phyloP scores from a whole-genome alignment of 1,140 invertebrate genomes.

The Saxidomus purpurata region DNA sequence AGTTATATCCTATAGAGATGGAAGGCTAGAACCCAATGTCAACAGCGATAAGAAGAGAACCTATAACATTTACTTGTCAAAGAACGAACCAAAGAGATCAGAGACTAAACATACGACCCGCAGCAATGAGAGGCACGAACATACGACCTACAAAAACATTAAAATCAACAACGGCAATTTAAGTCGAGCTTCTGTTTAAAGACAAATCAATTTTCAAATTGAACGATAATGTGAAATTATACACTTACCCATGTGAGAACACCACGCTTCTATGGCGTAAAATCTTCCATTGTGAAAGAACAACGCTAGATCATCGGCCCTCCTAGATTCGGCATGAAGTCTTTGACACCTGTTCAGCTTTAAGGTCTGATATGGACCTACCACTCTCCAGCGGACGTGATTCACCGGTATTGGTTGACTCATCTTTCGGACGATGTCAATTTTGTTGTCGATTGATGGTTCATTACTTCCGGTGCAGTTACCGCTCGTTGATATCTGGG shows the following conservation, averaged over 20 bases:
- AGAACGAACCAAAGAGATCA: no score
- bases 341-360: conserved; percentile 65
- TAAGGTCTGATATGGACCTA: conserved; percentile 56
- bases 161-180: no score
- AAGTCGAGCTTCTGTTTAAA: no score
- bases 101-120: no score
- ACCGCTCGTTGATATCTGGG: not conserved
- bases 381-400: conserved; percentile 49
- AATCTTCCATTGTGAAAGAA: conserved; percentile 70
- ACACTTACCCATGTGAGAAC: conserved; percentile 72
- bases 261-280: conserved; percentile 73
- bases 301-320: conserved; percentile 64
- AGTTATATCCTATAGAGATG: no score
- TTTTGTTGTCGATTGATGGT: not conserved
- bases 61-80: no score
- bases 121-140: no score
- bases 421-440: conserved; percentile 57
- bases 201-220: no score
- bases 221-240: no score
- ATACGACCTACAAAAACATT: no score
- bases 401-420: not conserved
- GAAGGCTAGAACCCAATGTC: no score
- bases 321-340: conserved; percentile 54
- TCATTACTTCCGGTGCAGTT: not conserved
- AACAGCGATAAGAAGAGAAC: no score